Evolutionary conservation across 92 coral and sea anemone species (phyloP).

Genomic region (Palythoa heliodiscus): DNA sequence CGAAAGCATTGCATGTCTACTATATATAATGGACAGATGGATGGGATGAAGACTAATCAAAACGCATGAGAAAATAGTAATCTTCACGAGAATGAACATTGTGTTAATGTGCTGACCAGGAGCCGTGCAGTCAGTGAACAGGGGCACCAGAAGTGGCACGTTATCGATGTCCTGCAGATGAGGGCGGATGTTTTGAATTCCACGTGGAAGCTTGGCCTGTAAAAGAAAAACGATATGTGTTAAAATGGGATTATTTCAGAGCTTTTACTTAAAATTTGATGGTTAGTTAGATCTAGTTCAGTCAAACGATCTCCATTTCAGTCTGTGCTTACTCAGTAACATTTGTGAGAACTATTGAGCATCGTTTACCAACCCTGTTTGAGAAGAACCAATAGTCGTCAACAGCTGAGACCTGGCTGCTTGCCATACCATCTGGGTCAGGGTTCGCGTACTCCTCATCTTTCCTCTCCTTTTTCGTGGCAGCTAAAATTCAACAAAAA

Average conservation of each 20-base stretch:
- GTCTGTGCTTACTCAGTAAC: background rate
- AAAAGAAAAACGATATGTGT: background rate
- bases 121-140: slow-evolving; percentile 94
- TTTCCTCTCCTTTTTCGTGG: slow-evolving; percentile 20
- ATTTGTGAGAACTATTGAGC: background rate
- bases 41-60: no score
- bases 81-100: background rate
- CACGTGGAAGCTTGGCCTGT: slow-evolving; percentile 99
- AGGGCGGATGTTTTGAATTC: slow-evolving; percentile 91
- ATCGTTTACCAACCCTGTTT: slow-evolving; percentile 63
- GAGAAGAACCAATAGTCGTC: slow-evolving; percentile 90
- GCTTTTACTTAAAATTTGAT: background rate
- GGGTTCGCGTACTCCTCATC: slow-evolving; percentile 14
- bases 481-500: background rate
- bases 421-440: slow-evolving; percentile 45
- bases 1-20: no score
- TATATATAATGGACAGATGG: no score
- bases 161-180: slow-evolving; percentile 90
- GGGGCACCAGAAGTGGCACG: slow-evolving; percentile 96
- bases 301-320: background rate
- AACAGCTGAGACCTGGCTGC: slow-evolving; percentile 67
- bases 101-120: slow-evolving; percentile 51
- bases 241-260: background rate
- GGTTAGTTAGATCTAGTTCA: background rate
- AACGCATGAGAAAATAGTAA: no score